Conservation (phyloP, 1,140 invertebrate genomes). For the Lucilia cuprina region DNA sequence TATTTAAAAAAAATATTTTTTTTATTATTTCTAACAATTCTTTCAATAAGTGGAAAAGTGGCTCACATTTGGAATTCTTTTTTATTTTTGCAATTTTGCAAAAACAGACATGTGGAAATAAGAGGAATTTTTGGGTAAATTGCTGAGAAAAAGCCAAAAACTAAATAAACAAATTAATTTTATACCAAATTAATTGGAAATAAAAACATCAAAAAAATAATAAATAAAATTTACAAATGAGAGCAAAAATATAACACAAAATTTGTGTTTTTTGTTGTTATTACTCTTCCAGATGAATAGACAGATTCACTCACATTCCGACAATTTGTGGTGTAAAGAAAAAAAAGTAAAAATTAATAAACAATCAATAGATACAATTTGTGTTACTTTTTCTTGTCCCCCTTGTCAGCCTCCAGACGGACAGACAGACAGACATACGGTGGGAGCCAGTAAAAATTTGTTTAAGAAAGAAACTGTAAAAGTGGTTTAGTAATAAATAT, state of each 20-base stretch:
- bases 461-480: neutral
- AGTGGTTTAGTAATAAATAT: neutral
- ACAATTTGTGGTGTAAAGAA: neutral
- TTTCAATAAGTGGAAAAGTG: too few relatives aligned
- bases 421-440: neutral
- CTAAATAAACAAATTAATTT: too few relatives aligned
- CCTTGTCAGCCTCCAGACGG: neutral
- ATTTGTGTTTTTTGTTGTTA: neutral
- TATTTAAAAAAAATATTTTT: neutral
- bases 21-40: neutral
- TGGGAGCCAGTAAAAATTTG: neutral
- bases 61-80: too few relatives aligned
- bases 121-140: too few relatives aligned
- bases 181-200: neutral
- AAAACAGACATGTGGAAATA: too few relatives aligned
- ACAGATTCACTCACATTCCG: neutral
- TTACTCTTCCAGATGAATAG: neutral
- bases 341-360: neutral
- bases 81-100: too few relatives aligned
- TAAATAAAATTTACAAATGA: neutral
- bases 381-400: neutral
- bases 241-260: neutral
- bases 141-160: too few relatives aligned
- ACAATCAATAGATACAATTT: conserved; percentile 9
- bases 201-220: too few relatives aligned